These are phyloP conservation scores for Polypterus bichir DNA, from an alignment of 2,113 vertebrate genomes.

Conservation along the genomic window DNA sequence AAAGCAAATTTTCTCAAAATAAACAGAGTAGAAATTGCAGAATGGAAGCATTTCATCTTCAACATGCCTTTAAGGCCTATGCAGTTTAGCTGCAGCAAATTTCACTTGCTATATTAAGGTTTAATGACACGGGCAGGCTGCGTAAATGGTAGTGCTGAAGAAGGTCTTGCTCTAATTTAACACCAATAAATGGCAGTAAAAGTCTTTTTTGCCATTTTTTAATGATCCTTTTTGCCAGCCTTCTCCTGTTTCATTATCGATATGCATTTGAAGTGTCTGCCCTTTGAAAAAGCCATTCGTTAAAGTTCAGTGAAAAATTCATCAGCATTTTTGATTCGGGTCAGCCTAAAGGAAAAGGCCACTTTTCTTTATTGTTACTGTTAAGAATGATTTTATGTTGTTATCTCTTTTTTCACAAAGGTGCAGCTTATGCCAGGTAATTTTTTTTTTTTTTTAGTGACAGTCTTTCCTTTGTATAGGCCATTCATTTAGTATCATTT, in stretches of 20 bases:
- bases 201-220: background rate
- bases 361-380: background rate
- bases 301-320: background rate
- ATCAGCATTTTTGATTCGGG: background rate
- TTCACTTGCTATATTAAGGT: too few species aligned
- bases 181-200: background rate
- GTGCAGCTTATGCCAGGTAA: too few species aligned
- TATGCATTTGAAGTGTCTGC: background rate
- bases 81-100: background rate
- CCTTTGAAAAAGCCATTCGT: background rate
- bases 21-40: too few species aligned
- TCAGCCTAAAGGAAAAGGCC: background rate
- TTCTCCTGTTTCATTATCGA: background rate
- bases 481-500: too few species aligned
- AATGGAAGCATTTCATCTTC: background rate
- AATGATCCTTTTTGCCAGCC: background rate
- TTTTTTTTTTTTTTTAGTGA: too few species aligned
- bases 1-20: too few species aligned
- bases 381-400: background rate
- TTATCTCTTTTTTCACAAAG: too few species aligned
- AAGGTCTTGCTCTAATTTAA: background rate
- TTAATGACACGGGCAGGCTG: too few species aligned
- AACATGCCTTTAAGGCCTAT: background rate
- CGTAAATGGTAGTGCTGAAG: background rate
- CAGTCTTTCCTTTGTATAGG: too few species aligned